These are phyloP conservation scores for Lethenteron reissneri DNA, from an alignment of 2,113 vertebrate species.

Conservation along the genomic window DNA sequence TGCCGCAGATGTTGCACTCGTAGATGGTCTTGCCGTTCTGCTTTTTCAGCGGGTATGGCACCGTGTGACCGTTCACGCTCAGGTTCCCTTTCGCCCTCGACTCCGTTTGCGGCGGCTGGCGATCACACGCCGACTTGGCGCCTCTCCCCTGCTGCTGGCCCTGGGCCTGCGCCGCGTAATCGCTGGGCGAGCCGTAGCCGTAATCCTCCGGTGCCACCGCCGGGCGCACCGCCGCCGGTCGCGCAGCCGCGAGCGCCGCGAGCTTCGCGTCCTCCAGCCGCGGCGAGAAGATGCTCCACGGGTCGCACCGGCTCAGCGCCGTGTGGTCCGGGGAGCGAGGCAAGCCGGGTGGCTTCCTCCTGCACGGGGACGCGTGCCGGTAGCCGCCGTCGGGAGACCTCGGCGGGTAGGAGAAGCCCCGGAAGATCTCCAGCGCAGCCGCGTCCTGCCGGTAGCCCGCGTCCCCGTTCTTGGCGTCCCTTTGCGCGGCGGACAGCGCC, in stretches of 20 bases:
- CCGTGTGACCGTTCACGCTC: constrained; percentile 10
- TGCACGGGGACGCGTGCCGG: too few species aligned
- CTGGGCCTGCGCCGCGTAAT: not conserved
- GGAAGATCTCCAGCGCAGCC: too few species aligned
- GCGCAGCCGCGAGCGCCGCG: not conserved
- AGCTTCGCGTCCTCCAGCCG: too few species aligned
- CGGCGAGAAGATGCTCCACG: too few species aligned
- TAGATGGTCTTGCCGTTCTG: constrained; percentile 50
- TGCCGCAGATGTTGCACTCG: constrained; percentile 44
- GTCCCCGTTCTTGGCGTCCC: too few species aligned
- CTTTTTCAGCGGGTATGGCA: constrained; percentile 40
- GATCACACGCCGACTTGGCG: not conserved
- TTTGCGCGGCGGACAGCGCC: too few species aligned
- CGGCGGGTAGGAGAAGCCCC: too few species aligned
- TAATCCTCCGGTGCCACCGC: not conserved
- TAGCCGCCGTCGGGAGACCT: too few species aligned
- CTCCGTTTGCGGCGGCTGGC: not conserved
- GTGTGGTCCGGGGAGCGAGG: too few species aligned
- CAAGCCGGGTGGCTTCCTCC: too few species aligned
- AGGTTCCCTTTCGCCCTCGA: not conserved
- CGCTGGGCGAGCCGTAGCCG: not conserved
- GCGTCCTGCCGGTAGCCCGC: too few species aligned
- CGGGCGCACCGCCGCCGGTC: not conserved
- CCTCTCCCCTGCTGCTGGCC: not conserved
- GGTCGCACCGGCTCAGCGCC: too few species aligned